phyloP scores from a whole-genome alignment of 92 coral and sea anemone genomes.

The Paramuricea clavata region DNA sequence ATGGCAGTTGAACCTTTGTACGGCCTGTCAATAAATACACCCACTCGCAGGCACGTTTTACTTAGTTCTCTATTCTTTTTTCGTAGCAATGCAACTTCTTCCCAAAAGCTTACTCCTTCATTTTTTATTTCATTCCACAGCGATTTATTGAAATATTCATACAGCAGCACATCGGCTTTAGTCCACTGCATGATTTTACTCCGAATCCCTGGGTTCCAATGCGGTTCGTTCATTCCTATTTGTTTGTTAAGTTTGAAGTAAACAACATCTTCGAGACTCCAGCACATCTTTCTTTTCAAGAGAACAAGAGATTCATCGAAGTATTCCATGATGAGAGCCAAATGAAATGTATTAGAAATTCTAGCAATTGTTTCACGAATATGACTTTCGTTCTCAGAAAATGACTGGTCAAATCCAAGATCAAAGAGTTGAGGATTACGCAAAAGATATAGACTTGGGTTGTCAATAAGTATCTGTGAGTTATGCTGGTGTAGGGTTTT shows the following conservation, averaged over 20 bases:
- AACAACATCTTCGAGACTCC: slow-evolving; percentile 68
- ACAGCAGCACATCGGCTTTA: slow-evolving; percentile 62
- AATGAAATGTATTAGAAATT: slow-evolving; percentile 47
- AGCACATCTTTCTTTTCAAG: slow-evolving; percentile 64
- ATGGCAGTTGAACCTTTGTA: slow-evolving; percentile 22
- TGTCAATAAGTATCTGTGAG: slow-evolving; percentile 21
- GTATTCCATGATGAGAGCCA: slow-evolving; percentile 75
- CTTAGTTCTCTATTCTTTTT: slow-evolving; percentile 5
- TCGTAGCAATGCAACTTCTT: slow-evolving; percentile 36
- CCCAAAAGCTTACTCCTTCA: slow-evolving; percentile 54
- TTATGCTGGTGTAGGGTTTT: slow-evolving; percentile 10
- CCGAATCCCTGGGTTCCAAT: slow-evolving; percentile 9
- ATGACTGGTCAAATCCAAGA: slow-evolving; percentile 53
- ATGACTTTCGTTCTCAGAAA: slow-evolving; percentile 6
- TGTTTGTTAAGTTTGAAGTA: slow-evolving; percentile 70
- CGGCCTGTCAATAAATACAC: slow-evolving; percentile 9
- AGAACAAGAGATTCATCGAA: slow-evolving; percentile 76
- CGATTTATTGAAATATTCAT: slow-evolving; percentile 66
- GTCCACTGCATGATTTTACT: slow-evolving; percentile 56
- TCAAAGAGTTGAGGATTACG: slow-evolving; percentile 72
- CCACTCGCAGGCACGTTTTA: neutral
- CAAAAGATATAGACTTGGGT: slow-evolving; percentile 63
- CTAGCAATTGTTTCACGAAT: slow-evolving; percentile 29
- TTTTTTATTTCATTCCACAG: slow-evolving; percentile 64
- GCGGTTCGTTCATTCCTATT: neutral